phyloP scores from a whole-genome alignment of 2,113 vertebrate genomes.

The Actinemys pallida region DNA sequence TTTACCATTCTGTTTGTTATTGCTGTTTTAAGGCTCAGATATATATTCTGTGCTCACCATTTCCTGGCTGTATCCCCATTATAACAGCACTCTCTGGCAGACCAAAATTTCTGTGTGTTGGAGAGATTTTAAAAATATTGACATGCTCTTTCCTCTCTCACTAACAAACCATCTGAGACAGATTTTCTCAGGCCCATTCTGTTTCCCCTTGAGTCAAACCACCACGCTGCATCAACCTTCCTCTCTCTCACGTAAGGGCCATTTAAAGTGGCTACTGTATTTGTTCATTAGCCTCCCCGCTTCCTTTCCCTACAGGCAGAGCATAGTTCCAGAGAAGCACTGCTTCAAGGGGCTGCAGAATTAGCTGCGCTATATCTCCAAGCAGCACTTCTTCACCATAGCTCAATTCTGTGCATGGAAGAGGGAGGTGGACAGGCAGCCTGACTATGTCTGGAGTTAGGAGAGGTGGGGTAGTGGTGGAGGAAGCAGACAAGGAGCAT shows the following conservation, averaged over 20 bases:
- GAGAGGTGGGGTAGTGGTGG: neutral
- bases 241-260: constrained; percentile 43
- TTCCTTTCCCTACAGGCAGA: neutral
- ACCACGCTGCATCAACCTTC: constrained; percentile 48
- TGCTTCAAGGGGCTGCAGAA: neutral
- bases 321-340: neutral
- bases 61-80: neutral
- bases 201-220: constrained; percentile 42
- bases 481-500: neutral
- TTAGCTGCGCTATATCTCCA: constrained; percentile 14
- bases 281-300: neutral
- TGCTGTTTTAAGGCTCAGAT: neutral
- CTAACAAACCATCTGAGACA: constrained; percentile 9
- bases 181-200: constrained; percentile 35
- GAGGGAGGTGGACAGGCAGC: neutral
- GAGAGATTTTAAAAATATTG: constrained; percentile 15
- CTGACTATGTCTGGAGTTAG: neutral
- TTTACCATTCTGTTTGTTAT: neutral
- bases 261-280: constrained; percentile 49
- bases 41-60: neutral
- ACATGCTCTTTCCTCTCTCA: constrained; percentile 14
- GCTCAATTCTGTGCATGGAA: neutral
- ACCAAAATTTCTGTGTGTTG: neutral
- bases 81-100: neutral
- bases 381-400: constrained; percentile 17